Evolutionary conservation across 2,797 vertebrate genomes (phyloP), one percentile per base, ranked within the genome.

Genomic region (Tokudaia muenninki): DNA sequence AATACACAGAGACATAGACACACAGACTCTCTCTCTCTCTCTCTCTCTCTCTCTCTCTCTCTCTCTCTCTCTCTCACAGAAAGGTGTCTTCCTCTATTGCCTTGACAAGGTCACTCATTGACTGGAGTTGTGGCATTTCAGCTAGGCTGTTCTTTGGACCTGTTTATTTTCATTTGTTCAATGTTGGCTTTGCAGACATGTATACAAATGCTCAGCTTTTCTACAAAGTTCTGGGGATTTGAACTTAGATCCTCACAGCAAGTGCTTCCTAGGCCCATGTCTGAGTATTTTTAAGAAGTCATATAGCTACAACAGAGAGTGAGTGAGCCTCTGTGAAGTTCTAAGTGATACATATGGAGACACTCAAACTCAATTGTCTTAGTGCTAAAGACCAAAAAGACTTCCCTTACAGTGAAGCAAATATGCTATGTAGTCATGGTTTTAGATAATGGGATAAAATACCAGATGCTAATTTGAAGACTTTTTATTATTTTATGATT

Each of bases 401-500:
- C 34, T 92, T 97, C 83, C 50, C 47, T 95, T 94, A 82, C 65
- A 91, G 61, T 52, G 41, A 26, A 65, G 67, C 17, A 44, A 77
- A 22, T 87, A 92, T 50, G 91, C 95, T 79, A 82, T 90, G 67
- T 79, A 89, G 88, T 52, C 41, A 50, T 47, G 29, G 84, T 88
- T 93, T 94, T 90, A 82, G 78, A 83, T 92, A 95, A 95, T 79
- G 67, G 41, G 63, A 84, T 80, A 55, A 92, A 89, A 59, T 88
- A 89, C 87, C 79, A 89, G 52, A 94, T 70, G 57, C 26, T 92
- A 92, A 91, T 94, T 83, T 87, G 57, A 96, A 92, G 26, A 34
- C 41, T 89, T 72, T 97, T 96, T 80, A 94, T 96, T 97, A 96
- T 95, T 97, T 96, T 94, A 96, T 97, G 83, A 97, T 55, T 44